Base-by-base conservation (phyloP, 2,888 invertebrate genomes). In the Ochlodes sylvanus region DNA sequence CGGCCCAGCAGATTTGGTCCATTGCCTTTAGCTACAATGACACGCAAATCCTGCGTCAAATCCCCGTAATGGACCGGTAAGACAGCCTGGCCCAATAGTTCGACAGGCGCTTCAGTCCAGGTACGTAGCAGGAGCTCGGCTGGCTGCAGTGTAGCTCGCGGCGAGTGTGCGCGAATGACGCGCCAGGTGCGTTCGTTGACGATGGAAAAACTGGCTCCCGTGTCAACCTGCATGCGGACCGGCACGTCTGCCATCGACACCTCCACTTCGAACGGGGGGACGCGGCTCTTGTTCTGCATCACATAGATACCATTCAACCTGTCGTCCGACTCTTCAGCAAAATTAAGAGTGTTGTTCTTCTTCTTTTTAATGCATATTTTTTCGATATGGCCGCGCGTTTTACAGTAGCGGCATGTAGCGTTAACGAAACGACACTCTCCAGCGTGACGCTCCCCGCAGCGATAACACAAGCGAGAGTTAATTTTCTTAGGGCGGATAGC, bases 391-490 rank as follows among this genome's bases (percentile, higher is more conserved):
- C 70, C 69, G 5, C 42, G 34, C 21, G 15, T 70, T 10, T 66
- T 70, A 44, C 70, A 71, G 66, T 42, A 68, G 17, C 62, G 61
- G 44, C 72, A 73, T 15, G 68, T 38, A 9, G 69, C 63, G 34
- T 73, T 73, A 10, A 67, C 17, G 15, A 73, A 72, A 34, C 73
- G 72, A 57, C 74, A 71, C 19, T 74, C 70, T n/a, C 68, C 71
- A 2, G 38, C 44, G 38, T 71, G 69, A 1, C 67, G 62, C 27
- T 70, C 72, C 3, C 74, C 72, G 47, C 72, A 72, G 15, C 75
- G 63, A 63, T 72, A 72, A 55, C 73, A 74, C 2, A 72, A 15
- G 2, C 70, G 71, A 9, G 19, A 27, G 34, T 56, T 65, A 5
- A 14, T 14, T 14, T n/a, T 44, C 17, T 55, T 56, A 7, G 63